phyloP scores from a whole-genome alignment of 2,888 invertebrate genomes.

The Meta bourneti region DNA sequence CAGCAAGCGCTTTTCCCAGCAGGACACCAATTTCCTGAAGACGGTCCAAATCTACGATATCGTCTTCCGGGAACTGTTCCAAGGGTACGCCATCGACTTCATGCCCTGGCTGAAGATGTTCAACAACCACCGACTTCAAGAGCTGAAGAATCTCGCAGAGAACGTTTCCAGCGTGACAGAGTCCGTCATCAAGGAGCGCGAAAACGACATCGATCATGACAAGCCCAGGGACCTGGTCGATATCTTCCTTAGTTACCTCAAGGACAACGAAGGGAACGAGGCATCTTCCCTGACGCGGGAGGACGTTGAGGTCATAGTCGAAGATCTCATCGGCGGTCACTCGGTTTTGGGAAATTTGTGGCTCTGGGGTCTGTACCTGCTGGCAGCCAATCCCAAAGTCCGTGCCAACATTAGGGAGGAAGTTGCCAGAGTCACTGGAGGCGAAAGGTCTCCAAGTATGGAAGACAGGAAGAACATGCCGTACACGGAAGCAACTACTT shows the following conservation, averaged over 20 bases:
- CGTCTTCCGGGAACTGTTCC: conserved; percentile 95
- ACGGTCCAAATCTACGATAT: conserved; percentile 89
- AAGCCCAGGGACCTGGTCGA: conserved; percentile 76
- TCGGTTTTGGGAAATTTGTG: conserved; percentile 92
- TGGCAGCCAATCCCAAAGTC: conserved; percentile 85
- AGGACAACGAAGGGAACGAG: conserved; percentile 55
- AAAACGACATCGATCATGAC: conserved; percentile 44
- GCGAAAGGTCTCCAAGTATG: conserved; percentile 79
- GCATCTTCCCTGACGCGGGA: conserved; percentile 61
- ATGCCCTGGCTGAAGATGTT: conserved; percentile 88
- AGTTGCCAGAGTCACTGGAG: conserved; percentile 82
- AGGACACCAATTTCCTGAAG: conserved; percentile 86
- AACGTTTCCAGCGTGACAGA: conserved; percentile 68
- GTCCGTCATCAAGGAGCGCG: conserved; percentile 65
- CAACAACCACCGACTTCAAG: conserved; percentile 85
- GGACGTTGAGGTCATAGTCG: conserved; percentile 77
- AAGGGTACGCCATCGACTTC: conserved; percentile 92
- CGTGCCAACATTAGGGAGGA: conserved; percentile 86
- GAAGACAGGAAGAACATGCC: conserved; percentile 87
- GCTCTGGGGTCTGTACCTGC: conserved; percentile 84
- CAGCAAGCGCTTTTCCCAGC: conserved; percentile 85
- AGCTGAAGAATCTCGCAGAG: conserved; percentile 57
- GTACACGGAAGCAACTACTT: conserved; percentile 90
- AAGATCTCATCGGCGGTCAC: conserved; percentile 92
- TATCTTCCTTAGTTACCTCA: conserved; percentile 69